Conservation (phyloP, 2,113 vertebrate genomes). For the Anarrhichthys ocellatus region DNA sequence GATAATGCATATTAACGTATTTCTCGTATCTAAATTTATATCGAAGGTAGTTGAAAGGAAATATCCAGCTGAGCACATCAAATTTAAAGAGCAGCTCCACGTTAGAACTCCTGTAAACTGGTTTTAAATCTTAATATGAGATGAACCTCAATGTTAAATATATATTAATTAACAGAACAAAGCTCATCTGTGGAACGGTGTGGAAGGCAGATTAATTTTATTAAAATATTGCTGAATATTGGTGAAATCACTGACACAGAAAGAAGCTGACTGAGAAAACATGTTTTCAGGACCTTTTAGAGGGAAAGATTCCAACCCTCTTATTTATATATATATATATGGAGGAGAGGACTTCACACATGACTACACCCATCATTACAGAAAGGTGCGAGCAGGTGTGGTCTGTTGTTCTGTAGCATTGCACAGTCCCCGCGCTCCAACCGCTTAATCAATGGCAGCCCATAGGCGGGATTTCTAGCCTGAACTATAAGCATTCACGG, state of each 20-base stretch:
- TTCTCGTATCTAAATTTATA: not conserved
- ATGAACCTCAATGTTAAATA: not conserved
- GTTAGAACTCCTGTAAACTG: not conserved
- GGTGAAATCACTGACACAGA: too few species aligned
- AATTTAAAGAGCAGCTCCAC: not conserved
- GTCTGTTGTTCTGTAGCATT: not conserved
- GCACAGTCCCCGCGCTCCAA: not conserved
- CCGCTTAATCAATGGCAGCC: too few species aligned
- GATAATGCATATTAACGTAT: not conserved
- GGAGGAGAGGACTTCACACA: constrained; percentile 6
- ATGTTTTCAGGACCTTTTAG: not conserved
- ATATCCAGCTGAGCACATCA: not conserved
- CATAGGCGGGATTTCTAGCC: not conserved
- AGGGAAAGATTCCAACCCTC: not conserved
- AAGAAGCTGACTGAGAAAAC: too few species aligned
- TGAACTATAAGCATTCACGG: not conserved
- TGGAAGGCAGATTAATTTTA: not conserved
- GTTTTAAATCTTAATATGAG: not conserved
- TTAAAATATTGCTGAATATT: not conserved
- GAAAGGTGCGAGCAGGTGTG: constrained; percentile 10
- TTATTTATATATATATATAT: not conserved
- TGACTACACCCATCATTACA: constrained; percentile 2
- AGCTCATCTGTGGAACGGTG: not conserved
- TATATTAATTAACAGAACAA: not conserved
- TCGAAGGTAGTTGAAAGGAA: not conserved